Evolutionary conservation across 35 echinoderm and acorn worm genomes (phyloP).

Genomic region (Ophioderma brevispina): DNA sequence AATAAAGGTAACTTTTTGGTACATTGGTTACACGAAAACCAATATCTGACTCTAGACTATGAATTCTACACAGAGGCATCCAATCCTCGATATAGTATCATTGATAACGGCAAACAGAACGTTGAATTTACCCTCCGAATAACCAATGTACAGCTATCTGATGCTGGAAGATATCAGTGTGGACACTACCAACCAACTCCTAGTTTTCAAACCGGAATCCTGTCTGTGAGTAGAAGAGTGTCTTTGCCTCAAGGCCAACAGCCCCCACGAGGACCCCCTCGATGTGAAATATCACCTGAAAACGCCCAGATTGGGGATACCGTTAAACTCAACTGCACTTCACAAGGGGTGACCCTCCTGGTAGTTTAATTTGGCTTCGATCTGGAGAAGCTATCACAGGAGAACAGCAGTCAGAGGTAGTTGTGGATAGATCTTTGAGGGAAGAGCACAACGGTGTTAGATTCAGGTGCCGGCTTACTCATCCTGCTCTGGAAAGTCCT

Average conservation of each 20-base stretch:
- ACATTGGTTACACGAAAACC: constrained; percentile 17
- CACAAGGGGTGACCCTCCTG: constrained; percentile 48
- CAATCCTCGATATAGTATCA: constrained; percentile 16
- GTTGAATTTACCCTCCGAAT: constrained; percentile 33
- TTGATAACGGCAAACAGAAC: not conserved
- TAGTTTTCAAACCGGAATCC: not conserved
- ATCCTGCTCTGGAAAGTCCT: constrained; percentile 28
- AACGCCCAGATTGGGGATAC: not conserved
- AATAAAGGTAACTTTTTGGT: constrained; percentile 22
- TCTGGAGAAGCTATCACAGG: not conserved
- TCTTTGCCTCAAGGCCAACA: constrained; percentile 1
- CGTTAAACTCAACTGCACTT: constrained; percentile 44
- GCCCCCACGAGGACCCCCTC: constrained; percentile 43
- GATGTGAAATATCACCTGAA: constrained; percentile 32
- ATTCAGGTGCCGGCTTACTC: constrained; percentile 19
- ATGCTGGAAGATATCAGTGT: constrained; percentile 49
- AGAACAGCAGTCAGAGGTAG: not conserved
- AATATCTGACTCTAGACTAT: constrained; percentile 25
- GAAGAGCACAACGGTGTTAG: constrained; percentile 28
- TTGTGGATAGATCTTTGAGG: not conserved
- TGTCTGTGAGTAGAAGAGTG: not conserved
- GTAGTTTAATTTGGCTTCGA: constrained; percentile 30
- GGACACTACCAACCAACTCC: not conserved
- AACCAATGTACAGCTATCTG: not conserved
- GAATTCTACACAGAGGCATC: not conserved